Conservation (phyloP, 1,140 invertebrate genomes). For the Bombus superbus region DNA sequence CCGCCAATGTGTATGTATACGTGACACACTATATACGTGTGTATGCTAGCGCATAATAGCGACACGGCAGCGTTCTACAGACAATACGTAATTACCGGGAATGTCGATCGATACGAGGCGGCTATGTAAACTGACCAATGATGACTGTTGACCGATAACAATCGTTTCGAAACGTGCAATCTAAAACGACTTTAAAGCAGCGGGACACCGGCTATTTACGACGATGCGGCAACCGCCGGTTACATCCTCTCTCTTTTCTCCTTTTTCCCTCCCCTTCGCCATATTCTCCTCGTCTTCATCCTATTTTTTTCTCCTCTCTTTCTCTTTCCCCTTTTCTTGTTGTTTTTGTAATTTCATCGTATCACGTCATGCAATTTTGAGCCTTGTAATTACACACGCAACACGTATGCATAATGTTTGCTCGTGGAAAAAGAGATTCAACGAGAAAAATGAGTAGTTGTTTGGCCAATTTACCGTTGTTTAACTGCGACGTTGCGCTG, state of each 20-base stretch:
- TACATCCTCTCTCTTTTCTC: background rate
- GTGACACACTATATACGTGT: background rate
- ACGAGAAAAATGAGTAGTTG: constrained; percentile 30
- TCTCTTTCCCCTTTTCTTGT: background rate
- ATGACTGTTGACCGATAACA: constrained; percentile 68
- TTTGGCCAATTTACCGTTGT: constrained; percentile 12
- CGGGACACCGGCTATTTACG: constrained; percentile 43
- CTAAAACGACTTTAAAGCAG: constrained; percentile 56
- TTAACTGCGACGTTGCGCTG: background rate
- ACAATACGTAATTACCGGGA: constrained; percentile 71
- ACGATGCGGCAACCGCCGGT: background rate
- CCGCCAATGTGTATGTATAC: background rate
- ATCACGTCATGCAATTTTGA: constrained; percentile 37
- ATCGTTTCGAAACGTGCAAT: constrained; percentile 61
- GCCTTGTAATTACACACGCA: constrained; percentile 42
- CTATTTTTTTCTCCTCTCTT: background rate
- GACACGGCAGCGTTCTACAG: constrained; percentile 40
- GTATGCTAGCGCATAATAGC: constrained; percentile 26
- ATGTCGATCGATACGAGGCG: constrained; percentile 64
- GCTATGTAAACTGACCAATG: constrained; percentile 60
- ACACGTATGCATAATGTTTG: constrained; percentile 31
- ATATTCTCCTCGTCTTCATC: background rate
- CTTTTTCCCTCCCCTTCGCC: background rate
- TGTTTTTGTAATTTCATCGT: constrained; percentile 28
- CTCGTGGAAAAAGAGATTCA: background rate